A percentile compares a stretch with the other conserved stretches of the same genome.
Evolutionary conservation across 2,113 vertebrate species (phyloP).

Genomic region (Daphoenositta chrysoptera): DNA sequence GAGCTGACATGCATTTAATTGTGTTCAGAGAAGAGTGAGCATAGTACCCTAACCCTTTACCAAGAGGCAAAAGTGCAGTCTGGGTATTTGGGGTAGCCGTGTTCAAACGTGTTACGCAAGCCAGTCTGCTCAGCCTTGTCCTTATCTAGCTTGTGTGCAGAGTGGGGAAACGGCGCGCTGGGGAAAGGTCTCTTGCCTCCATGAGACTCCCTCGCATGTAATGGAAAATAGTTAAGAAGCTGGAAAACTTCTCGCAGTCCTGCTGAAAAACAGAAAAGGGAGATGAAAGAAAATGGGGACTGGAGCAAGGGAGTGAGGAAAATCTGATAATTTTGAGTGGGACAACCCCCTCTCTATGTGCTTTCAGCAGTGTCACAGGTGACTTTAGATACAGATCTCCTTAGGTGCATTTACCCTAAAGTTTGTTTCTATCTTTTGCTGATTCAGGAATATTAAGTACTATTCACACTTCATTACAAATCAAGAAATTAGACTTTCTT

Average conservation of each 20-base stretch:
- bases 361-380: not conserved
- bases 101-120: not conserved
- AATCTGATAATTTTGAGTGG: not conserved
- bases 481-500: not conserved
- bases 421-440: not conserved
- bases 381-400: not conserved
- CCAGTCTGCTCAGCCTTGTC: not conserved
- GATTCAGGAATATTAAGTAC: not conserved
- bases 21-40: not conserved
- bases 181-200: not conserved
- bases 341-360: not conserved
- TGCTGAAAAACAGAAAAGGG: not conserved
- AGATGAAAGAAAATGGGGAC: not conserved
- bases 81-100: not conserved
- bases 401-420: not conserved
- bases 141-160: not conserved
- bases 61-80: not conserved
- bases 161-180: not conserved
- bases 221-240: not conserved
- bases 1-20: not conserved
- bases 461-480: not conserved
- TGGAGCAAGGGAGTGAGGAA: not conserved
- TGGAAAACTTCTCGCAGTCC: not conserved
- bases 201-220: rapidly evolving
- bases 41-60: not conserved